A percentile compares a stretch with the other conserved stretches of the same genome.
phyloP scores from a whole-genome alignment of 2,888 invertebrate genomes.

The Synergus japonicus region DNA sequence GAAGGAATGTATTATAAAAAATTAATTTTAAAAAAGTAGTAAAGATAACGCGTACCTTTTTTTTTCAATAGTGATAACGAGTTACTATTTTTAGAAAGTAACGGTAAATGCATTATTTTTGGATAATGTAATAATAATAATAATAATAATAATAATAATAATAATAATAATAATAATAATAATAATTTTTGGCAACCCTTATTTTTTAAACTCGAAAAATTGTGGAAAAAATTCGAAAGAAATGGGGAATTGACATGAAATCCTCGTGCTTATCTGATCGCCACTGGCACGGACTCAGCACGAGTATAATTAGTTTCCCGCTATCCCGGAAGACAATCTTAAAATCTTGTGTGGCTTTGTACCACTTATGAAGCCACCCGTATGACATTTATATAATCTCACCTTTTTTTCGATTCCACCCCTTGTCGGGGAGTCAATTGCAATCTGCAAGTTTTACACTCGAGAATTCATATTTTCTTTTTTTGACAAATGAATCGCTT shows the following conservation, averaged over 20 bases:
- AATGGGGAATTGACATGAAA: not conserved
- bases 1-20: no score
- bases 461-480: not conserved
- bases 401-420: conserved; percentile 11
- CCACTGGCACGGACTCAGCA: conserved; percentile 15
- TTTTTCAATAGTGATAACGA: no score
- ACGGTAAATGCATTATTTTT: no score
- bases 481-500: not conserved
- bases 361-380: not conserved
- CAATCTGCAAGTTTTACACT: not conserved
- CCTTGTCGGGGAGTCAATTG: not conserved
- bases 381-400: conserved; percentile 31
- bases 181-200: no score
- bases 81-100: no score
- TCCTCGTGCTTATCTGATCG: conserved; percentile 18
- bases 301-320: conserved; percentile 35
- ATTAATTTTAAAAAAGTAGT: no score
- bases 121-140: no score
- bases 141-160: no score
- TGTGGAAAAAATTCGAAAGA: no score
- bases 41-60: no score
- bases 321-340: conserved; percentile 29
- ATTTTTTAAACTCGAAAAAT: no score
- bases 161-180: no score
- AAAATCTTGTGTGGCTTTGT: conserved; percentile 1